Conservation (phyloP, 1,140 invertebrate genomes). For the Formica selysi region DNA sequence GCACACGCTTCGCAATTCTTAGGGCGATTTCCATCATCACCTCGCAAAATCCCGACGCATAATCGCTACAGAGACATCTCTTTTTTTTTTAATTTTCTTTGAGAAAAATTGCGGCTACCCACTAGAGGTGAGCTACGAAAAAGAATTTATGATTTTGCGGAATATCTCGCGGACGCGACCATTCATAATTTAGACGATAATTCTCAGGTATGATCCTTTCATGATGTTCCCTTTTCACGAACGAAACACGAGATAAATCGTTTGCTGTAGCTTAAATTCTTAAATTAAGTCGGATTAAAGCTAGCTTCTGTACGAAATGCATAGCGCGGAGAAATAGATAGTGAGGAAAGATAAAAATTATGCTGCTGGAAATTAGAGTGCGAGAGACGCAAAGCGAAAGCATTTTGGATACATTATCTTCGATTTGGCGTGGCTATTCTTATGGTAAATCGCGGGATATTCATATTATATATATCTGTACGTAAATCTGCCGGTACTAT, state of each 20-base stretch:
- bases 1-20: conserved; percentile 8
- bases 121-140: not conserved
- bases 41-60: conserved; percentile 9
- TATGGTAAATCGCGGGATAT: conserved; percentile 14
- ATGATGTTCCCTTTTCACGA: not conserved
- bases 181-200: conserved; percentile 1
- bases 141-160: conserved; percentile 7
- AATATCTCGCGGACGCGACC: not conserved
- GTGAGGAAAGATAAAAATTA: not conserved
- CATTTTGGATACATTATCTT: not conserved
- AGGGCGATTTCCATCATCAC: not conserved
- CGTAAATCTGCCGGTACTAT: conserved; percentile 66
- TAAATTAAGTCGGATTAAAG: conserved; percentile 34
- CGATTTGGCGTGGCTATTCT: conserved; percentile 1
- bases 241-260: conserved; percentile 11
- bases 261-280: conserved; percentile 13
- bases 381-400: conserved; percentile 5
- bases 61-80: conserved; percentile 4
- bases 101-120: conserved; percentile 27
- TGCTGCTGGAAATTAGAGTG: conserved; percentile 2
- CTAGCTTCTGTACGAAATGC: not conserved
- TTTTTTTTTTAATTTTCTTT: conserved; percentile 26
- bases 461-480: conserved; percentile 62
- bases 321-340: not conserved
- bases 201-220: conserved; percentile 6